phyloP scores from a whole-genome alignment of 1,140 invertebrate genomes.

The Eurosta solidaginis region DNA sequence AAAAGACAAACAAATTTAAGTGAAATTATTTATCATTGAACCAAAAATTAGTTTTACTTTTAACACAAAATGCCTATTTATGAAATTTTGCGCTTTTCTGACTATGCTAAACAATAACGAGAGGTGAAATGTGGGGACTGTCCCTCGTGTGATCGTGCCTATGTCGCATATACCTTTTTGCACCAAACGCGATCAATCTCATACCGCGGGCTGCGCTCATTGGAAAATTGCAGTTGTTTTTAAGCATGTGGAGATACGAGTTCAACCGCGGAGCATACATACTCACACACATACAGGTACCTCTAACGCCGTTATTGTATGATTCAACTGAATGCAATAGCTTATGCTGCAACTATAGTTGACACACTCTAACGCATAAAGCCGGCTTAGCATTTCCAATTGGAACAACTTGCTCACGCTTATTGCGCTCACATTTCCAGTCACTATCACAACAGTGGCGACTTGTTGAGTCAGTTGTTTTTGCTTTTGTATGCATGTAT shows the following conservation, averaged over 20 bases:
- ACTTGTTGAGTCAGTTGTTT: slow-evolving; percentile 49
- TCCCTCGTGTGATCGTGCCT: not conserved
- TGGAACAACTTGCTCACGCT: slow-evolving; percentile 41
- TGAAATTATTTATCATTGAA: too few relatives aligned
- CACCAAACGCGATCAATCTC: not conserved
- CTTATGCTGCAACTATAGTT: too few relatives aligned
- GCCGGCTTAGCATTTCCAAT: slow-evolving; percentile 44
- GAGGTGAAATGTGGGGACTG: not conserved
- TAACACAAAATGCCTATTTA: too few relatives aligned
- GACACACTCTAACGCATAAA: not conserved
- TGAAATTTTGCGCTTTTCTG: too few relatives aligned
- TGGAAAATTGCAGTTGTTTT: slow-evolving; percentile 51
- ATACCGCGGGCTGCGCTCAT: slow-evolving; percentile 50
- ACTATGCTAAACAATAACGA: too few relatives aligned
- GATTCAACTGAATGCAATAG: too few relatives aligned
- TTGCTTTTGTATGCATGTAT: slow-evolving; percentile 24
- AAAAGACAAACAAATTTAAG: too few relatives aligned
- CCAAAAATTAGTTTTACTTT: too few relatives aligned
- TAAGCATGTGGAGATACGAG: not conserved
- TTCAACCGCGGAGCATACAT: not conserved
- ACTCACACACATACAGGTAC: not conserved
- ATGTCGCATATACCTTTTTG: not conserved
- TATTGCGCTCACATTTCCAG: not conserved
- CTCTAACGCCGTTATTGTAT: too few relatives aligned
- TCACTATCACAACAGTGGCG: not conserved